Percentiles rank a stretch among this genome's conserved stretches.
These are phyloP conservation scores for Hepsetus odoe DNA, from an alignment of 2,113 vertebrate genomes.

Conservation along the genomic window DNA sequence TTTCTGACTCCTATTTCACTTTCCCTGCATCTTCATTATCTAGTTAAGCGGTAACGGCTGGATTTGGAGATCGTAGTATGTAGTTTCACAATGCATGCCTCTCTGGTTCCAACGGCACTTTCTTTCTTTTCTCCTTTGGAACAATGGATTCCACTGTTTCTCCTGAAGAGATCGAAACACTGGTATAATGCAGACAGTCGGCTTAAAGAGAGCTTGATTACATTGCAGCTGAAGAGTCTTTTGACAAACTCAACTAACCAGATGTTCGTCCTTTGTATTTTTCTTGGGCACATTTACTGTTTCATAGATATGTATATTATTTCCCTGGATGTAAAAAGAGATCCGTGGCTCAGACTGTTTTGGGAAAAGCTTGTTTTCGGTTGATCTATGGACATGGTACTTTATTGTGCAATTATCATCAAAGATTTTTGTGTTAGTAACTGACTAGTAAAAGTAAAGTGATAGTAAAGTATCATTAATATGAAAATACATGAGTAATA, in stretches of 20 bases:
- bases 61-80: constrained; percentile 2
- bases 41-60: not conserved
- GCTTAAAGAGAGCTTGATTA: constrained; percentile 31
- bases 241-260: not conserved
- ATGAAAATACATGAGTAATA: no score
- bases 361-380: no score
- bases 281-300: not conserved
- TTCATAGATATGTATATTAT: not conserved
- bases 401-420: not conserved
- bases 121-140: constrained; percentile 20
- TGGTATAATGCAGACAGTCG: constrained; percentile 36
- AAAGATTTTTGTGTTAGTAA: constrained; percentile 11
- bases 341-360: not conserved
- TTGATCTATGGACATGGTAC: not conserved
- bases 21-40: not conserved
- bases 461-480: no score
- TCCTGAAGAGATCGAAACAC: constrained; percentile 35
- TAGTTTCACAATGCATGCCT: constrained; percentile 2
- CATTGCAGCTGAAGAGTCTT: constrained; percentile 8
- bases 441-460: not conserved
- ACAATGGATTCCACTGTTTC: constrained; percentile 42
- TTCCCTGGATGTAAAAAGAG: not conserved
- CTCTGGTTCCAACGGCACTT: constrained; percentile 6
- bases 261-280: not conserved
- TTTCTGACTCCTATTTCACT: not conserved